phyloP scores from a whole-genome alignment of 2,797 vertebrate species.

The Eurystomus glaucurus region DNA sequence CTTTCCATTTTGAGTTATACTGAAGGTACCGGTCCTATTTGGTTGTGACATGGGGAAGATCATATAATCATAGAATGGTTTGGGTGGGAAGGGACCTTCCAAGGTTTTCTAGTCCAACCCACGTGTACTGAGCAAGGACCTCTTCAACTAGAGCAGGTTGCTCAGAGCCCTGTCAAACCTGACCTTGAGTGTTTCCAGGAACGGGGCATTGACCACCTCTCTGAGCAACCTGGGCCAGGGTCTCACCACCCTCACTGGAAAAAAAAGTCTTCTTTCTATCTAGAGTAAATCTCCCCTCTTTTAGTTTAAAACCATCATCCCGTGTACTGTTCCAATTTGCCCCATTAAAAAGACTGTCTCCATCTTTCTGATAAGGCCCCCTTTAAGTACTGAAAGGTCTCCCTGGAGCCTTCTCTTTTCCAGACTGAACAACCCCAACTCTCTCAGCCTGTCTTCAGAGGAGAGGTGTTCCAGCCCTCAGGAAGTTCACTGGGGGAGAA shows the following conservation, averaged over 20 bases:
- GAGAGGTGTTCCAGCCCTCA: neutral
- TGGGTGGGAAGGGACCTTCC: neutral
- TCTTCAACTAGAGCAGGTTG: neutral
- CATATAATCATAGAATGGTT: neutral
- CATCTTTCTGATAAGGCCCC: neutral
- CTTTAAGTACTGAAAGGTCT: too few relatives aligned
- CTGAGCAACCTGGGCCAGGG: neutral
- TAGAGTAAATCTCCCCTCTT: neutral
- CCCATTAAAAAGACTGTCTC: neutral
- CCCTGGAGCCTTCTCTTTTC: too few relatives aligned
- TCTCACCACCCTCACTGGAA: neutral
- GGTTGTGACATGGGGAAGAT: neutral
- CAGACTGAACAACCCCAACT: too few relatives aligned
- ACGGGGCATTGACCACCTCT: neutral
- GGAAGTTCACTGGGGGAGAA: neutral
- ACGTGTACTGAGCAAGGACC: neutral
- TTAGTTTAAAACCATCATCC: too few relatives aligned
- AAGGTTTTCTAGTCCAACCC: neutral
- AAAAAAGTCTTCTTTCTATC: neutral
- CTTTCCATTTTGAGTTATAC: neutral
- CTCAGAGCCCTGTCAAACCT: neutral
- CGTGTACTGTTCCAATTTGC: neutral
- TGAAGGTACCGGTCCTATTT: neutral
- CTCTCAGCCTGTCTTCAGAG: too few relatives aligned
- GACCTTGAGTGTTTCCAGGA: neutral